Evolutionary conservation across 2,797 vertebrate species (phyloP), one percentile per base, ranked within the genome.

Genomic region (Petrocephalus sullivani): DNA sequence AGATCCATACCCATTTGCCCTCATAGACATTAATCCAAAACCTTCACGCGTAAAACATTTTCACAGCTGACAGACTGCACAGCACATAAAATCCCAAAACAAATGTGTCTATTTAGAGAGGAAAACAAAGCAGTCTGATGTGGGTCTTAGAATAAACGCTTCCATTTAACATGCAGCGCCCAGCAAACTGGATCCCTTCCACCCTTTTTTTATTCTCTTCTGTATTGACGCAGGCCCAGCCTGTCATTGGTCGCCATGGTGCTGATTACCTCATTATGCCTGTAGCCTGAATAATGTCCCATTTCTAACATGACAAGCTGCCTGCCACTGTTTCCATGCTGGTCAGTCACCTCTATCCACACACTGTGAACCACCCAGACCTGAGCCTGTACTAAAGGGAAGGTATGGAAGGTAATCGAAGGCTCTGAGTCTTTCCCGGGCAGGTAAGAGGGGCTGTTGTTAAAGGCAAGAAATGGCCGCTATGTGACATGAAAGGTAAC

Each of bases 261-360:
- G 93, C 94, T 90, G 92, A 92, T 91, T 92, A 90, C 89, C 92
- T 92, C 92, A 93, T 93, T 91, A 89, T 58, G 46, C 21, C 82
- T 57, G 2, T 57, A 87, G 9, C 57, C 58, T 83, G 93, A 94
- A 93, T 92, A 88, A 56, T 92, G 94, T 89, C 93, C 93, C 92
- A 93, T 33, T 93, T 95, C 90, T 88, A 61, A 91, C 89, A 89
- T 93, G 92, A 93, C 91, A 90, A 84, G 89, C 90, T 91, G 92
- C 87, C 91, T 90, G 89, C 61, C 88, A 91, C 90, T 49, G 92
- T 94, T 92, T 91, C 90, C 91, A 89, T 67, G 71, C 89, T 84
- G 89, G 91, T 94, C 90, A 91, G 86, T 93, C 88, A 92, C 16
- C 89, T 91, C 28, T 71, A 54, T 19, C 53, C 56, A 28, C 54